Conservation (phyloP, 1,140 invertebrate genomes). For the Apis cerana region DNA sequence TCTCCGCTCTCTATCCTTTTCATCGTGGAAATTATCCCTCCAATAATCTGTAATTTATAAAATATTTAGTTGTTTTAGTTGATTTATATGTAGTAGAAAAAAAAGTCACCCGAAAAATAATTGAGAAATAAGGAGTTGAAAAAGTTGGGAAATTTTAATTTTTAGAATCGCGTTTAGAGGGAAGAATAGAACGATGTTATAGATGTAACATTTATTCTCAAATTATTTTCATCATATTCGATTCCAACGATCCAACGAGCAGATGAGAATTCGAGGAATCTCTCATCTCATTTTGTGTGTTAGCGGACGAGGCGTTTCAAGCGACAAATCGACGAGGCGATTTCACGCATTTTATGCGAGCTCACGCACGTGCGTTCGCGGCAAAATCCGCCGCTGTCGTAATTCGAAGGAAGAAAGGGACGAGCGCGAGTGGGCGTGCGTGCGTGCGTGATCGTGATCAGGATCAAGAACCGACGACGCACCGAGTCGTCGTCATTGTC, state of each 20-base stretch:
- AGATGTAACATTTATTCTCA: no score
- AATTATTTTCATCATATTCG: no score
- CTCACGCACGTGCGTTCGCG: slow-evolving; percentile 56
- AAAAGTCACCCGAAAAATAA: no score
- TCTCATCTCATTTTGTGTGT: slow-evolving; percentile 1
- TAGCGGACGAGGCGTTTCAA: slow-evolving; percentile 7
- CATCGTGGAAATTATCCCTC: background rate
- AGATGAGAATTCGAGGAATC: background rate
- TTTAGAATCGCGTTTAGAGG: no score
- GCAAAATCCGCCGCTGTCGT: background rate
- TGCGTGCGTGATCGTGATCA: slow-evolving; percentile 78
- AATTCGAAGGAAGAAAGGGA: background rate
- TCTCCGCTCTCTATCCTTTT: background rate
- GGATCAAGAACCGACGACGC: slow-evolving; percentile 72
- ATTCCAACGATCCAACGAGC: no score
- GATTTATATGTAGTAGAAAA: no score
- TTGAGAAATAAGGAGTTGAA: no score
- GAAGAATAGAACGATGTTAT: no score
- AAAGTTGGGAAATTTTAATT: no score
- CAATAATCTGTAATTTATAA: background rate
- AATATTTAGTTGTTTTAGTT: no score
- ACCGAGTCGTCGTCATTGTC: slow-evolving; percentile 69
- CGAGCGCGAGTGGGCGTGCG: slow-evolving; percentile 56
- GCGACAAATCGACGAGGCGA: slow-evolving; percentile 37
- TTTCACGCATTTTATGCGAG: slow-evolving; percentile 42